A percentile compares a stretch with the other conserved stretches of the same genome.
Evolutionary conservation across 2,888 invertebrate species (phyloP).

Genomic region (Tanytarsus gracilentus): DNA sequence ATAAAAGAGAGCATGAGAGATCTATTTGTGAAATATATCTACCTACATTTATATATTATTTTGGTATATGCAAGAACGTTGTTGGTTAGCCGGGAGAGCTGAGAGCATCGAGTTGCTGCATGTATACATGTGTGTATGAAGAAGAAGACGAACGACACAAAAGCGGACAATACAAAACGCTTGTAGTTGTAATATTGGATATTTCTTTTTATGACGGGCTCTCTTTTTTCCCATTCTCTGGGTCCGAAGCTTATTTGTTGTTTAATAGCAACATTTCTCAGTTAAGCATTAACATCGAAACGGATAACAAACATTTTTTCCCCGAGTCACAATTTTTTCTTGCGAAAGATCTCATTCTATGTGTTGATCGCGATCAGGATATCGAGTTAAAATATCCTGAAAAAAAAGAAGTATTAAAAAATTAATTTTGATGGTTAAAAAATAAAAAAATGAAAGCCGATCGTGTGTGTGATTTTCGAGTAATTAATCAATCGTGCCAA

Average conservation of each 20-base stretch:
- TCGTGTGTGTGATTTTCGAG: conserved; percentile 10
- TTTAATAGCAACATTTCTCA: conserved; percentile 34
- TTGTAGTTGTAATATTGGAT: conserved; percentile 26
- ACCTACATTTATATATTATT: too few species aligned
- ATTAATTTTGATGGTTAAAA: neutral
- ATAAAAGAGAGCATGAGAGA: too few species aligned
- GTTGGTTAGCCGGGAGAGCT: too few species aligned
- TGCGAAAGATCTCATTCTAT: too few species aligned
- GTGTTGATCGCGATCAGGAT: too few species aligned
- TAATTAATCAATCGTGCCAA: conserved; percentile 23
- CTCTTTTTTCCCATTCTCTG: conserved; percentile 24
- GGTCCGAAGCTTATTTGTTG: conserved; percentile 26
- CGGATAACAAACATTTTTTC: conserved; percentile 40
- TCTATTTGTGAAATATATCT: conserved; percentile 17
- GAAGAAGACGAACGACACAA: conserved; percentile 10
- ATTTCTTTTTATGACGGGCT: conserved; percentile 24
- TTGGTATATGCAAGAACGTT: too few species aligned
- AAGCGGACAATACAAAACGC: conserved; percentile 18
- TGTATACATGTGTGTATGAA: neutral
- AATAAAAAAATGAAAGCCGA: conserved; percentile 9
- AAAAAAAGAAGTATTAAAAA: neutral
- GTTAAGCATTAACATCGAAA: conserved; percentile 44
- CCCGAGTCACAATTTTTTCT: neutral
- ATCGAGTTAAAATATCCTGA: neutral
- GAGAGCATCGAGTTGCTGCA: neutral